Conservation (phyloP, 64 coral and sea anemone species). For the Stylophora pistillata region DNA sequence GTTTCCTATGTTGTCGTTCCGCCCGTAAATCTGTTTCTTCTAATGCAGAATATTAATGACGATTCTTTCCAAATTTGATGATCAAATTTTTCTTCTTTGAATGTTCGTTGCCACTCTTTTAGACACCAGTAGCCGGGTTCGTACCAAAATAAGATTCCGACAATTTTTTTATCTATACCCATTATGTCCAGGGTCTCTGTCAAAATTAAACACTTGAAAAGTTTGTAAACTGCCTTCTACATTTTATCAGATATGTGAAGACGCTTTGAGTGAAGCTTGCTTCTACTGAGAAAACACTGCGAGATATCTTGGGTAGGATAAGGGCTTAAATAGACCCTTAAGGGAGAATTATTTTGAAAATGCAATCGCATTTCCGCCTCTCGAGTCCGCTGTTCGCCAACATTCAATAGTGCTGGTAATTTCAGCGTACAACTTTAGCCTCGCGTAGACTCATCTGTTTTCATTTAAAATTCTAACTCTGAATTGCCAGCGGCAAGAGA, state of each 20-base stretch:
- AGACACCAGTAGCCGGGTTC: neutral
- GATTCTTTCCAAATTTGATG: neutral
- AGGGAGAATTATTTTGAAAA: no score
- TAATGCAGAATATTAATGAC: neutral
- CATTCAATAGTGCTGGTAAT: no score
- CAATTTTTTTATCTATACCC: neutral
- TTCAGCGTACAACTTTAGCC: no score
- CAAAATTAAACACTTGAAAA: constrained; percentile 8
- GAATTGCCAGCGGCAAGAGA: no score
- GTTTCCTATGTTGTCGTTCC: neutral
- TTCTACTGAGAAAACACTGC: no score
- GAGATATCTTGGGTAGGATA: no score
- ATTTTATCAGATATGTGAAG: neutral
- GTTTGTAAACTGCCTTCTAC: neutral
- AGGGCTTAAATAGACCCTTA: no score
- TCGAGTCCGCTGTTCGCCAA: no score
- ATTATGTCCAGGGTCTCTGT: neutral
- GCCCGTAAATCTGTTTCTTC: neutral
- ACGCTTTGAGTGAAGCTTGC: neutral
- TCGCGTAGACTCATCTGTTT: no score
- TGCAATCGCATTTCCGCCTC: no score
- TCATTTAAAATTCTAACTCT: no score
- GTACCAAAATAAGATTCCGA: neutral
- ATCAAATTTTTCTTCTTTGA: neutral
- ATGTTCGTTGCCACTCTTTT: neutral